phyloP scores from a whole-genome alignment of 2,113 vertebrate genomes.

The Thinocorus orbignyianus region DNA sequence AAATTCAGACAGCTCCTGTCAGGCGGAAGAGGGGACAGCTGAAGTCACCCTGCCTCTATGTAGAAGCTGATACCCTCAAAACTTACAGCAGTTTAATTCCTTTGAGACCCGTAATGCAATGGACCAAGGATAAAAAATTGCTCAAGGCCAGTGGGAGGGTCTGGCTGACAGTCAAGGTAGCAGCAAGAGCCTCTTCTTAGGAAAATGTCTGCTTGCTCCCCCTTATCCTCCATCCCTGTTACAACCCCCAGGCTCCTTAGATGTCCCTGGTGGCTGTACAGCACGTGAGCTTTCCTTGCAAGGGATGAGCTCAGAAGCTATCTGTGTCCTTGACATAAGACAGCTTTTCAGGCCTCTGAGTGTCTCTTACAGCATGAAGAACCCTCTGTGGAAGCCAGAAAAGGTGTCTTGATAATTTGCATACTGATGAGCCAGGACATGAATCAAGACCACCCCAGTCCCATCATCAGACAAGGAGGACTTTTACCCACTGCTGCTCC shows the following conservation, averaged over 20 bases:
- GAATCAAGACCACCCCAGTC: neutral
- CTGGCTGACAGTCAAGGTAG: neutral
- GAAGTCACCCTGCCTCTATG: neutral
- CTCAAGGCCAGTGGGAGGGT: neutral
- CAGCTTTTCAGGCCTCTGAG: neutral
- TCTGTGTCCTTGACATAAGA: neutral
- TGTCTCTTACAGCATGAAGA: neutral
- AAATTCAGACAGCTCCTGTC: neutral
- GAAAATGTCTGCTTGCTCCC: neutral
- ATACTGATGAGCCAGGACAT: rapidly evolving
- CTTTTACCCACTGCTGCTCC: neutral
- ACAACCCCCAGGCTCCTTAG: neutral
- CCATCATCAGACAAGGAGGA: neutral
- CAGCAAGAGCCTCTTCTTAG: neutral
- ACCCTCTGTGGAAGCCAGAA: neutral
- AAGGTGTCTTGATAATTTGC: neutral
- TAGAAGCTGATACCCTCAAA: neutral
- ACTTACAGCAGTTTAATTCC: neutral
- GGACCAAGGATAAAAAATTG: neutral
- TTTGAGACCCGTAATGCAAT: neutral
- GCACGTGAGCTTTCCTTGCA: neutral
- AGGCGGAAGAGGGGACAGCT: neutral
- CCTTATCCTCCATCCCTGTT: neutral
- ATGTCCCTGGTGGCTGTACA: rapidly evolving
- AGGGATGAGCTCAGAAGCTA: neutral